Evolutionary conservation across 2,113 vertebrate genomes (phyloP), one percentile per base, ranked within the genome.

Genomic region (Clarias macrocephalus): DNA sequence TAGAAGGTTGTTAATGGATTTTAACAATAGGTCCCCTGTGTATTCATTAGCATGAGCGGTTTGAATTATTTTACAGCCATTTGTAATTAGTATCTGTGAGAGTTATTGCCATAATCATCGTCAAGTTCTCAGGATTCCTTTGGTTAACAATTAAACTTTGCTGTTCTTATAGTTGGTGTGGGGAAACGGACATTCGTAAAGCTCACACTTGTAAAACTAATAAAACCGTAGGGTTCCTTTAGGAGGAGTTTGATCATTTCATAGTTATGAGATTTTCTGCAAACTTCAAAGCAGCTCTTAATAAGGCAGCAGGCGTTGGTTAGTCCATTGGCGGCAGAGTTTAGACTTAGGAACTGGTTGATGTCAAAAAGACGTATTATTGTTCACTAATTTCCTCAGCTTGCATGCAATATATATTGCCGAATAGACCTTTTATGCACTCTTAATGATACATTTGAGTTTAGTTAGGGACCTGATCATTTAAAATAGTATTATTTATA

Each of bases 41-140:
- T 92, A 92, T 93, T 95, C 94, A 95, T 95, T 95, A 95, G 93
- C 89, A 92, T 93, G 94, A 93, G 93, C 94, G 92, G 88, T 93
- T 92, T 94, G 94, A 95, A 92, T 95, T 94, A 94, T 95, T 95
- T 95, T 95, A 95, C 93, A 93, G 93, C 93, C 94, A 90, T 92
- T 92, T 94, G 93, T 95, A 95, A 95, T 95, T 95, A 95, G 95
- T 94, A 94, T 93, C 83, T 86, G 91, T 91, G 92, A 93, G 94
- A 95, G 93, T 95, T 95, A 95, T 94, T 62, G 93, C 94, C 89
- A 87, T 91, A 94, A 95, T 95, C 94, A 95, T 92, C 81, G 91
- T 93, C 86, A 87, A 92, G 89, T 94, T 92, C 92, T 92, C 94
- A 92, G 91, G 91, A 95, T 93, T 90, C 91, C 92, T 93, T 94